Conservation (phyloP, 2,113 vertebrate genomes). For the Halichoerus grypus region DNA sequence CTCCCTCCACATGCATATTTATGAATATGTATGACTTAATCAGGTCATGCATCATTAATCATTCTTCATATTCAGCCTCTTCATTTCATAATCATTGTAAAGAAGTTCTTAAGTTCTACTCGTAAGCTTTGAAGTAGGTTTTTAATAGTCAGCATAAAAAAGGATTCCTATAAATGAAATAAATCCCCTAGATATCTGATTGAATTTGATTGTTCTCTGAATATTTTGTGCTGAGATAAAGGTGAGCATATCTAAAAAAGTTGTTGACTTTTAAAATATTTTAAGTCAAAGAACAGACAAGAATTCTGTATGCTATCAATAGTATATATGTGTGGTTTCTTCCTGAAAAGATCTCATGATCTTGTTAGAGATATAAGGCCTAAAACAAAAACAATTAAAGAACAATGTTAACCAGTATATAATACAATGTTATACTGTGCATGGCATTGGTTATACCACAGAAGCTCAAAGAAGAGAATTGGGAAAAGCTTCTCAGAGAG, state of each 20-base stretch:
- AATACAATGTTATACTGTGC: background rate
- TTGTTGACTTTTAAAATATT: conserved; percentile 26
- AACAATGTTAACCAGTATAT: background rate
- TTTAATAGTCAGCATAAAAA: conserved; percentile 42
- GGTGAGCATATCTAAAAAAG: background rate
- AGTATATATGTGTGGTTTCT: background rate
- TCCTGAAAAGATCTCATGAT: background rate
- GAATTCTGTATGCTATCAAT: background rate
- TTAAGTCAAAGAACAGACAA: conserved; percentile 19
- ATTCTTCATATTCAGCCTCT: background rate
- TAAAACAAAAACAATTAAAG: background rate
- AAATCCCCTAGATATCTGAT: conserved; percentile 32
- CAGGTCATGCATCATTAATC: background rate
- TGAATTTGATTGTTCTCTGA: conserved; percentile 18
- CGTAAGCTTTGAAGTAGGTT: conserved; percentile 32
- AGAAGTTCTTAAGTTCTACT: background rate
- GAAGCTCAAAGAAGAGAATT: background rate
- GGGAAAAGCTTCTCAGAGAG: background rate
- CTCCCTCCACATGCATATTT: background rate
- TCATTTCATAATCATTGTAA: conserved; percentile 58
- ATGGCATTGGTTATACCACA: background rate
- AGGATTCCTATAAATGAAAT: conserved; percentile 63
- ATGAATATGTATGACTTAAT: conserved; percentile 39
- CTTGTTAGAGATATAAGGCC: background rate
- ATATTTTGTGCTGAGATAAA: conserved; percentile 60